Evolutionary conservation across 2,113 vertebrate genomes (phyloP).

Genomic region (Salvelinus sp.): DNA sequence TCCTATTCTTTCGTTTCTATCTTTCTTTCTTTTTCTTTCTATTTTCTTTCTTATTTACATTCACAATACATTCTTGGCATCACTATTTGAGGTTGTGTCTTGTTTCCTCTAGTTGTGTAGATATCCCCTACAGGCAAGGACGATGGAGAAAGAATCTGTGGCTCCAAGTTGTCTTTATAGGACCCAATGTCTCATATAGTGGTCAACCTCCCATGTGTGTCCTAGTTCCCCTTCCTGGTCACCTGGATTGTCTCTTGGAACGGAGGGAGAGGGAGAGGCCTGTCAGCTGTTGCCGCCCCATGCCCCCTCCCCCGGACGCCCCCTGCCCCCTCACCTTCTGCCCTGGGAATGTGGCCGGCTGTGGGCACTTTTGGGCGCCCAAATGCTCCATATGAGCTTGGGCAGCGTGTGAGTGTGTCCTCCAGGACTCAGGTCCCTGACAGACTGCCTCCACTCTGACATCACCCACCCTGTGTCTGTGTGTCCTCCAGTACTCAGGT

Average conservation of each 20-base stretch:
- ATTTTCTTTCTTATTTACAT: too few relatives aligned
- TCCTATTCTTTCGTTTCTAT: not conserved
- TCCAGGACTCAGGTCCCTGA: conserved; percentile 37
- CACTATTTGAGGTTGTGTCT: too few relatives aligned
- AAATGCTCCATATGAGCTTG: conserved; percentile 58
- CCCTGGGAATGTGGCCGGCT: conserved; percentile 65
- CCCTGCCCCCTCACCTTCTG: conserved; percentile 77
- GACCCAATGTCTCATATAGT: too few relatives aligned
- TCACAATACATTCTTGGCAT: too few relatives aligned
- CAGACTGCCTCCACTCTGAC: conserved; percentile 28
- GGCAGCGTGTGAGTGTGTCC: conserved; percentile 43
- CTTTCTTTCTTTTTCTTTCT: too few relatives aligned
- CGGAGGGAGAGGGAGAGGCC: conserved; percentile 31
- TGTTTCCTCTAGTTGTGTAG: too few relatives aligned
- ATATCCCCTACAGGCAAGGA: too few relatives aligned
- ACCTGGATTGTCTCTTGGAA: conserved; percentile 25
- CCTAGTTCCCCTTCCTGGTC: conserved; percentile 28
- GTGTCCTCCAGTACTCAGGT: conserved; percentile 41
- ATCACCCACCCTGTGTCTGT: conserved; percentile 34
- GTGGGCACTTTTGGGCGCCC: conserved; percentile 54
- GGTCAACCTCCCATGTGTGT: too few relatives aligned
- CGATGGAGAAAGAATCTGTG: too few relatives aligned
- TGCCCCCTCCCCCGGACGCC: conserved; percentile 54
- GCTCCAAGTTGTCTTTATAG: too few relatives aligned
- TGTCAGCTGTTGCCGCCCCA: conserved; percentile 64